These are phyloP conservation scores for Hyposmocoma kahamanoa DNA, from an alignment of 1,140 invertebrate genomes.

Conservation along the genomic window DNA sequence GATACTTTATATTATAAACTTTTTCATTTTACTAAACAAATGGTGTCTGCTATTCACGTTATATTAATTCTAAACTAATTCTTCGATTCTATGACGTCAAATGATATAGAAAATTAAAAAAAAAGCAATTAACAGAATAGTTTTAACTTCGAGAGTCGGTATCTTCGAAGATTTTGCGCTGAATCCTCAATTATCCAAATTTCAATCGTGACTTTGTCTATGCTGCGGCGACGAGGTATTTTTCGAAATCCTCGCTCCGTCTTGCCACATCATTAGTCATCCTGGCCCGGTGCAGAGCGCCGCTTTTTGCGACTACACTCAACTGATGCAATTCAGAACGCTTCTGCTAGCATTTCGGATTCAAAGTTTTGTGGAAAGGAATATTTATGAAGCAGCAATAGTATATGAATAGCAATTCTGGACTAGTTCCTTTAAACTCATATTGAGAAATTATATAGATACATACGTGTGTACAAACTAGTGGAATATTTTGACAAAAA, in stretches of 20 bases:
- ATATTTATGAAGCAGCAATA: neutral
- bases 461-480: no score
- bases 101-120: no score
- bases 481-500: no score
- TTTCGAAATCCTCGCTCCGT: conserved; percentile 36
- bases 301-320: conserved; percentile 54
- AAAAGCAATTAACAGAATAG: no score
- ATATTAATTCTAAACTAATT: no score
- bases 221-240: conserved; percentile 33
- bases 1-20: no score
- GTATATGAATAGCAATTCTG: neutral
- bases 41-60: no score
- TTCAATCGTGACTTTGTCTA: conserved; percentile 45
- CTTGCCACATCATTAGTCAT: conserved; percentile 54
- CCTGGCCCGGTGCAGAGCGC: conserved; percentile 24
- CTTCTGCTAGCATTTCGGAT: conserved; percentile 20
- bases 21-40: no score
- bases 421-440: no score
- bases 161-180: conserved; percentile 25
- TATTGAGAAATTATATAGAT: no score
- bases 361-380: neutral
- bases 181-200: conserved; percentile 43
- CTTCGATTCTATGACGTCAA: no score
- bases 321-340: conserved; percentile 35
- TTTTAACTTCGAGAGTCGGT: conserved; percentile 14